phyloP scores from a whole-genome alignment of 2,888 invertebrate species.

The Rotaria magnacalcarata region DNA sequence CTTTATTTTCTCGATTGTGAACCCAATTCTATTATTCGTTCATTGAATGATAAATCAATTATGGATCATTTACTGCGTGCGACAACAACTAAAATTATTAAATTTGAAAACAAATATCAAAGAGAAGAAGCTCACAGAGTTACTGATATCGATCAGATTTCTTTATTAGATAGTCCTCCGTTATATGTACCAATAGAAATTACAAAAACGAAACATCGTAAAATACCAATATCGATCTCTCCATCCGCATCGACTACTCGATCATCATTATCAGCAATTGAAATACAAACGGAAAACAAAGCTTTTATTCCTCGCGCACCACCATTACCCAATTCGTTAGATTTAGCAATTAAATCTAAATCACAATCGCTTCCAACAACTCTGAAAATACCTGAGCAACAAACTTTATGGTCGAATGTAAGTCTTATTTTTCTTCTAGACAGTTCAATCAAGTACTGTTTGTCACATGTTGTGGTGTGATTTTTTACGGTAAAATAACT shows the following conservation, averaged over 20 bases:
- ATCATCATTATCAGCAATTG: background rate
- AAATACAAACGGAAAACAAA: background rate
- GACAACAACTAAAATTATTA: background rate
- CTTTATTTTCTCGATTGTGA: background rate
- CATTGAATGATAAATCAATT: background rate
- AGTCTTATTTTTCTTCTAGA: background rate
- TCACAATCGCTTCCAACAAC: background rate
- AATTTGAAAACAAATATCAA: background rate
- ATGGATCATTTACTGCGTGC: background rate
- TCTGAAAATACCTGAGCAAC: background rate
- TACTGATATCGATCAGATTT: background rate
- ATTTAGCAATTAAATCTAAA: background rate
- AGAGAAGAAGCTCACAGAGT: background rate
- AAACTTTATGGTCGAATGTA: background rate
- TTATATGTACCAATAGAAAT: background rate
- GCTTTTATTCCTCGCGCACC: background rate
- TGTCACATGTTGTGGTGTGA: no score
- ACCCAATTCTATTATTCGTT: background rate
- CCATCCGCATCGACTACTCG: background rate
- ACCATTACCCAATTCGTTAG: background rate
- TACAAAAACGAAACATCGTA: background rate
- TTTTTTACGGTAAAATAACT: no score
- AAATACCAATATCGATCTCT: background rate
- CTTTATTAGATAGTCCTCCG: background rate
- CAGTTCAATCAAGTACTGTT: no score